phyloP scores from a whole-genome alignment of 2,797 vertebrate genomes.

The Anguilla megastoma region DNA sequence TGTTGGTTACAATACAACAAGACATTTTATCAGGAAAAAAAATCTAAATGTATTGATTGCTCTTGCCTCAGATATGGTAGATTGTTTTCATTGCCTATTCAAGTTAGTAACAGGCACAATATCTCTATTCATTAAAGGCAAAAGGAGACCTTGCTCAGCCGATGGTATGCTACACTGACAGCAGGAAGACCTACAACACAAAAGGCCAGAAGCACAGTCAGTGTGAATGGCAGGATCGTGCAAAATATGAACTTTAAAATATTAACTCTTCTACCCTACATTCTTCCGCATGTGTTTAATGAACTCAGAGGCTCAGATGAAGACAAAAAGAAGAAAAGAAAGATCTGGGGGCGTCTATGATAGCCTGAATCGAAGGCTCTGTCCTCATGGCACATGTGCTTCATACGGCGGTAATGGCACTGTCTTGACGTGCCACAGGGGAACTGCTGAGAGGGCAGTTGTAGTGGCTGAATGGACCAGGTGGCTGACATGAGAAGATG shows the following conservation, averaged over 20 bases:
- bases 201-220: neutral
- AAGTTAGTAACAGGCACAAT: neutral
- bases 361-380: neutral
- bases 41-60: neutral
- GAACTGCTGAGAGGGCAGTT: constrained; percentile 7
- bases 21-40: constrained; percentile 49
- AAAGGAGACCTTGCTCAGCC: neutral
- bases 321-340: neutral
- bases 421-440: neutral
- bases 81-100: constrained; percentile 4
- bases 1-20: constrained; percentile 54
- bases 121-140: neutral
- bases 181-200: neutral
- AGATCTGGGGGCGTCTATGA: too few species aligned
- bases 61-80: neutral
- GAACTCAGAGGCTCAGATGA: neutral
- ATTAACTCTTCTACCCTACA: neutral
- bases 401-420: neutral
- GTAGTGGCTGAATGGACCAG: neutral
- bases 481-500: neutral
- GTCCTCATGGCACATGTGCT: neutral
- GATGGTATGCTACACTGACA: neutral
- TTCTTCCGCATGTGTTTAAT: neutral
- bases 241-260: neutral
- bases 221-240: neutral